phyloP scores from a whole-genome alignment of 2,113 vertebrate genomes.

The Ictidomys tridecemlineatus region DNA sequence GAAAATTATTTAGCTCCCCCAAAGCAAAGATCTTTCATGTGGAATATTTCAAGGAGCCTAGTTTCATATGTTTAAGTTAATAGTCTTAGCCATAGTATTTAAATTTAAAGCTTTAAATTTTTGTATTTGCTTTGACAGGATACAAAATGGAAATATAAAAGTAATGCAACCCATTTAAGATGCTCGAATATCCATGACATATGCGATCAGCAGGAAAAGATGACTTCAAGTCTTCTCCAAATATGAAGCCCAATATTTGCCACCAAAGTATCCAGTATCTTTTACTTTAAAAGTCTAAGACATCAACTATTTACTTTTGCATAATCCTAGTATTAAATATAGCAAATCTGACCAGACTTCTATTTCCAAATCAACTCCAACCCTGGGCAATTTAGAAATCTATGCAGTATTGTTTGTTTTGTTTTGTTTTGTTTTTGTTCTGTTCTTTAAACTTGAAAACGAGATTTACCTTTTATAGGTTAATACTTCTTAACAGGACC shows the following conservation, averaged over 20 bases:
- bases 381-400: neutral
- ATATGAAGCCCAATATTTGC: neutral
- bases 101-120: slow-evolving; percentile 59
- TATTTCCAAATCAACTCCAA: slow-evolving; percentile 42
- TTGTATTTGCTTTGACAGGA: slow-evolving; percentile 43
- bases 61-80: slow-evolving; percentile 55
- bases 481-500: neutral
- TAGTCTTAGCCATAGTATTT: neutral
- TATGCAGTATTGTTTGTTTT: neutral
- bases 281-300: slow-evolving; percentile 16
- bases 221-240: neutral
- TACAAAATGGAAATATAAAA: slow-evolving; percentile 69
- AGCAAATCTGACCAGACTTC: neutral
- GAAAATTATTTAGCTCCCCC: slow-evolving; percentile 55
- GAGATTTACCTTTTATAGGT: neutral
- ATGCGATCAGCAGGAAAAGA: slow-evolving; percentile 16
- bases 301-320: neutral
- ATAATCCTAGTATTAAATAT: neutral
- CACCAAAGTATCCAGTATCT: neutral
- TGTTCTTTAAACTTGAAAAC: slow-evolving; percentile 1
- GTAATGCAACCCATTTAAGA: neutral
- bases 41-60: slow-evolving; percentile 56
- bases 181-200: neutral
- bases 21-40: slow-evolving; percentile 54
- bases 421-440: neutral